Percentiles rank a stretch among this genome's conserved stretches.
phyloP scores from a whole-genome alignment of 2,113 vertebrate genomes.

The Nerophis lumbriciformis region DNA sequence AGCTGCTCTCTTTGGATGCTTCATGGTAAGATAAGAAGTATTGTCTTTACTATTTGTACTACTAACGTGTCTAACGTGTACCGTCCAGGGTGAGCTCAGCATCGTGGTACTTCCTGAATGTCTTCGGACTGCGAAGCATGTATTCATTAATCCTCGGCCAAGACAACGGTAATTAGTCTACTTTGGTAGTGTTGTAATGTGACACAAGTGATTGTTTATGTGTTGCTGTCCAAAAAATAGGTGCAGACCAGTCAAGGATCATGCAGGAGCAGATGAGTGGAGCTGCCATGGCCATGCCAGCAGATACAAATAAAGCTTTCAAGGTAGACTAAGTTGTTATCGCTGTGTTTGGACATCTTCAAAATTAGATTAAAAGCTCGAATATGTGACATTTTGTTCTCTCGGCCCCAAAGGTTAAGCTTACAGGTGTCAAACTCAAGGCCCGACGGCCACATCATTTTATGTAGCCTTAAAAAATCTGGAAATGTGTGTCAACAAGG shows the following conservation, averaged over 20 bases:
- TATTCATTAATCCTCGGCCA: conserved; percentile 96
- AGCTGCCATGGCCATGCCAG: conserved; percentile 97
- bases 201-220: neutral
- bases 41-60: neutral
- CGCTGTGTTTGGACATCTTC: no score
- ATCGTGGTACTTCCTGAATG: conserved; percentile 98
- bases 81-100: conserved; percentile 91
- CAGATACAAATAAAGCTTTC: conserved; percentile 97
- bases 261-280: conserved; percentile 99
- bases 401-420: no score
- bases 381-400: no score
- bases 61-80: conserved; percentile 2
- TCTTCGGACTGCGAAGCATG: conserved; percentile 98
- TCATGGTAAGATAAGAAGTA: conserved; percentile 82
- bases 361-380: no score
- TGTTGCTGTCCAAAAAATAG: conserved; percentile 54
- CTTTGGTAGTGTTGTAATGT: neutral
- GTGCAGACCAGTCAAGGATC: conserved; percentile 94
- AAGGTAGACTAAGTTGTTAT: conserved; percentile 74
- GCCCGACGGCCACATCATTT: no score
- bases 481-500: no score
- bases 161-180: conserved; percentile 83
- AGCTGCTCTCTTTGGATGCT: conserved; percentile 93
- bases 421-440: no score
- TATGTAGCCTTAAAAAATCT: no score